Conservation (phyloP, 2,888 invertebrate genomes). For the Hypsopygia costalis region DNA sequence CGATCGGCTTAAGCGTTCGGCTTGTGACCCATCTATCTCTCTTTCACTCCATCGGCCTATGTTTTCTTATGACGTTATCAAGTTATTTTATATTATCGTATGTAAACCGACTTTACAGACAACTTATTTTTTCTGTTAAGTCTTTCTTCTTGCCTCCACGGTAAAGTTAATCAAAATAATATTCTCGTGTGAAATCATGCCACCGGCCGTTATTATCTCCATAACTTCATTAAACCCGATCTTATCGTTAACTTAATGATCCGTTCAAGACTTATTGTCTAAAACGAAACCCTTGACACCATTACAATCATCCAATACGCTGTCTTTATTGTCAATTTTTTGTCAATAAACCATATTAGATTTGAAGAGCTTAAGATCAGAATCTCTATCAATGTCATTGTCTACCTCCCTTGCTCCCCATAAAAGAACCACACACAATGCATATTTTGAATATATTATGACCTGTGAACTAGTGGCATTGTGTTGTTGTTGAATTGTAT, state of each 20-base stretch:
- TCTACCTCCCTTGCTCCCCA: slow-evolving; percentile 46
- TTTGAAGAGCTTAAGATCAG: slow-evolving; percentile 30
- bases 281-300: slow-evolving; percentile 29
- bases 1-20: no score
- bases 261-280: slow-evolving; percentile 59
- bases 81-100: no score
- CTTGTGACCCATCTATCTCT: no score
- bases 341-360: slow-evolving; percentile 30
- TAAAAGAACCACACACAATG: slow-evolving; percentile 61
- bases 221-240: slow-evolving; percentile 29
- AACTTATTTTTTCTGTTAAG: no score
- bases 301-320: slow-evolving; percentile 40
- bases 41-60: no score
- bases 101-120: no score
- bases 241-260: slow-evolving; percentile 66
- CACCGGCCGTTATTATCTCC: background rate
- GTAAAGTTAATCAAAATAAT: slow-evolving; percentile 7
- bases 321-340: slow-evolving; percentile 33
- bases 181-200: slow-evolving; percentile 10
- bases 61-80: no score
- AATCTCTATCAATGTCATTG: slow-evolving; percentile 59
- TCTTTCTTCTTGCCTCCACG: no score
- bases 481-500: background rate
- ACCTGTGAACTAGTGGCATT: slow-evolving; percentile 58
- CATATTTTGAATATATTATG: slow-evolving; percentile 75